Evolutionary conservation across 2,888 invertebrate species (phyloP).

Genomic region (Heliothis peltigera): DNA sequence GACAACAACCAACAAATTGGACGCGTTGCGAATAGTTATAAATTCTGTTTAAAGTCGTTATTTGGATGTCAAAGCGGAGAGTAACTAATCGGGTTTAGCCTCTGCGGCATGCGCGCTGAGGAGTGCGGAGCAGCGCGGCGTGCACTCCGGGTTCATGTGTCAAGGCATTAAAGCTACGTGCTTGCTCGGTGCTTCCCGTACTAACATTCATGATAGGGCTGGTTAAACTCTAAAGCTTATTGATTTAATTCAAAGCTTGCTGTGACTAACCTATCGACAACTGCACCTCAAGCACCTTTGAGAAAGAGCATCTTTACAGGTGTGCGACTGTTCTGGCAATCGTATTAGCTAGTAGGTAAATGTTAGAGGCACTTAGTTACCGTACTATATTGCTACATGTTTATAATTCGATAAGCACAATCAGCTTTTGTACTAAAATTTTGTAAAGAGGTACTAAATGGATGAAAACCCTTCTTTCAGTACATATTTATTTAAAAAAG

Average conservation of each 20-base stretch:
- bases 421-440: constrained; percentile 33
- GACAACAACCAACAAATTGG: constrained; percentile 45
- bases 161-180: constrained; percentile 28
- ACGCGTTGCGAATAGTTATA: constrained; percentile 42
- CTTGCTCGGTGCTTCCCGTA: background rate
- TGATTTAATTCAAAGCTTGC: background rate
- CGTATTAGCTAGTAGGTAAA: too few relatives aligned
- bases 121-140: background rate
- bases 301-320: too few relatives aligned
- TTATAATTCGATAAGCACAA: constrained; percentile 43
- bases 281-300: too few relatives aligned
- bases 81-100: constrained; percentile 25
- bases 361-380: background rate
- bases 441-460: constrained; percentile 29
- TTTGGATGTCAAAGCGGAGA: constrained; percentile 31
- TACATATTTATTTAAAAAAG: too few relatives aligned
- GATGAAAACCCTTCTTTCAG: constrained; percentile 1
- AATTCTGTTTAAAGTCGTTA: constrained; percentile 43
- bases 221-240: background rate
- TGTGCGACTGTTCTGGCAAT: too few relatives aligned
- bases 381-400: constrained; percentile 18
- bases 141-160: constrained; percentile 41
- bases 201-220: constrained; percentile 1
- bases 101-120: constrained; percentile 5
- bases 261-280: background rate